Base-by-base conservation (phyloP, 1,140 invertebrate genomes). In the Drosophila ercepeae region DNA sequence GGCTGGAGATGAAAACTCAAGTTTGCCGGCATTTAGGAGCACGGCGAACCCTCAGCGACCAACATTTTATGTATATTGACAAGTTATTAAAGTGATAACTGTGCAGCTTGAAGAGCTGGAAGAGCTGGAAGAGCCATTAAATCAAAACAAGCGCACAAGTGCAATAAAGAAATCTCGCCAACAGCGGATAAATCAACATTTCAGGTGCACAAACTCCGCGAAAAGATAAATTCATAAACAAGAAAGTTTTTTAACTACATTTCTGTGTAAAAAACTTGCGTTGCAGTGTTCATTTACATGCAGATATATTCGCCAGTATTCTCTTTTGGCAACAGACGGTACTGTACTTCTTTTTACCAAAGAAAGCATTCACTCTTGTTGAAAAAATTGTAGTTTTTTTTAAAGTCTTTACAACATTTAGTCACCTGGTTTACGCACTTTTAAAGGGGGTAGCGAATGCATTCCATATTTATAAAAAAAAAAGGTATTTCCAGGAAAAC, bases 21-120 rank as follows among this genome's bases (percentile, higher is more conserved):
- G 57, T 61, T 57, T 73, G 55, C 45, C 57, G 48, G 39, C 63
- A 69, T 71, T 77, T 64, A 19, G 18, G 23, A 14, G 18, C 25
- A 16, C 39, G 13, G 14, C 16, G 8, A 19, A 51, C 11, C 46
- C 25, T 32, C 27, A 29, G 34, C 55, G 49, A 60, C 65, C 67
- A 72, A 60, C 55, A 53, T 72, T 71, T 53, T 59, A 65, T 65
- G 69, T 65, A 83, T 83, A 83, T 83, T 78, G 78, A 83, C 78
- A 83, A 75, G 59, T 77, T 71, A 78, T 83, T 83, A 83, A 83
- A 84, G 75, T 75, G 79, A 83, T 78, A 75, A 74, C 74, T 57
- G 55, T 65, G 55, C 57, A 45, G 44, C 53, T 69, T 41, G 27
- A 36, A 34, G 39, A 34, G 50, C 41, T 44, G 27, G 39, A 39